These are phyloP conservation scores for Diadophis punctatus DNA, from an alignment of 2,113 vertebrate species.

Conservation along the genomic window DNA sequence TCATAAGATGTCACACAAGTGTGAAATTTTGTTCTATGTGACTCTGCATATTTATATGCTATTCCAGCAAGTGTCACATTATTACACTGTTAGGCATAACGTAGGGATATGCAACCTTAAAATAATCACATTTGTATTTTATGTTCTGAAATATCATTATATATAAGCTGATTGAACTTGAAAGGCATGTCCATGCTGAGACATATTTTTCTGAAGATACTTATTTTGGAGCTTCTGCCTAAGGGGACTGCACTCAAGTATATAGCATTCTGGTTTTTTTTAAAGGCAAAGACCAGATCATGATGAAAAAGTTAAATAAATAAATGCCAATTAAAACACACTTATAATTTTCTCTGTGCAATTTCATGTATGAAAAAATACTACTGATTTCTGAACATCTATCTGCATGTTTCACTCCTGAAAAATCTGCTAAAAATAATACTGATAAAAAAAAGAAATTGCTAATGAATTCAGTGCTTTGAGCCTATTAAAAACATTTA, in stretches of 20 bases:
- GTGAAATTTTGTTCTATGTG: background rate
- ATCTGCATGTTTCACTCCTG: conserved; percentile 44
- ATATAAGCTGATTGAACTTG: conserved; percentile 7
- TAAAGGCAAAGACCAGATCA: conserved; percentile 58
- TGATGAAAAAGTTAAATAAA: conserved; percentile 75
- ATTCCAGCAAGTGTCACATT: background rate
- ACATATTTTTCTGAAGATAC: conserved; percentile 15
- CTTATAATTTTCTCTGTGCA: conserved; percentile 66
- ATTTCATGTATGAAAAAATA: conserved; percentile 68
- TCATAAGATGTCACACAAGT: background rate
- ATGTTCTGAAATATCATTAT: conserved; percentile 29
- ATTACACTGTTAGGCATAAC: conserved; percentile 18
- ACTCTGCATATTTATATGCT: background rate
- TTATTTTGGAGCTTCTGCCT: conserved; percentile 68
- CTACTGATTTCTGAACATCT: conserved; percentile 58
- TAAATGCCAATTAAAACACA: conserved; percentile 71
- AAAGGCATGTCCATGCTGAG: conserved; percentile 44
- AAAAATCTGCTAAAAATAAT: conserved; percentile 71
- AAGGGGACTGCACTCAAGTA: conserved; percentile 67
- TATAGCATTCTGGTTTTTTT: conserved; percentile 47
- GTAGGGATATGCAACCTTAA: background rate
- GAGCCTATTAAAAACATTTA: conserved; percentile 56
- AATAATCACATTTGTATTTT: conserved; percentile 23
- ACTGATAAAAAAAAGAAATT: conserved; percentile 70
- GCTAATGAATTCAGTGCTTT: conserved; percentile 63